Conservation (phyloP, 2,797 vertebrate genomes). For the Selene dorsalis region DNA sequence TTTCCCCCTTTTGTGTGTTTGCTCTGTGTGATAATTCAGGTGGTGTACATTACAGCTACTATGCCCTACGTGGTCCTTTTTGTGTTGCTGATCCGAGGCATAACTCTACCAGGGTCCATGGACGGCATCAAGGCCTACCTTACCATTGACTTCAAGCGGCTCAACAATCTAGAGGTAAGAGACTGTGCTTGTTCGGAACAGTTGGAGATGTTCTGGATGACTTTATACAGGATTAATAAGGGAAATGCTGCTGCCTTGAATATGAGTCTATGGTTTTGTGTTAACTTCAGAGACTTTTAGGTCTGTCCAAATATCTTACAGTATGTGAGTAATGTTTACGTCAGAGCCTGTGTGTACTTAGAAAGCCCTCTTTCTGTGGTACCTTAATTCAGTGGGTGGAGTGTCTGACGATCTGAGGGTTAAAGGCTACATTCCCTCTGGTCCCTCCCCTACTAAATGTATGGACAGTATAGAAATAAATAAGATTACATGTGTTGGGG, state of each 20-base stretch:
- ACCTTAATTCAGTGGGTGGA: constrained; percentile 27
- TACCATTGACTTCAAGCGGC: constrained; percentile 91
- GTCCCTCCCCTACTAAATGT: constrained; percentile 22
- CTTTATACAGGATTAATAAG: too few relatives aligned
- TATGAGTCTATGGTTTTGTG: neutral
- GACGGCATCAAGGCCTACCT: constrained; percentile 95
- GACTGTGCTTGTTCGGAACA: neutral
- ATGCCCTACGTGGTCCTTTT: constrained; percentile 96
- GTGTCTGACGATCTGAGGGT: neutral
- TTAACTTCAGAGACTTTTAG: neutral
- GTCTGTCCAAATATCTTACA: neutral
- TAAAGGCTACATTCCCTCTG: constrained; percentile 22
- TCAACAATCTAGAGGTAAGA: constrained; percentile 93
- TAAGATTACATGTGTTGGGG: constrained; percentile 9
- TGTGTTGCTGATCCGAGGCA: constrained; percentile 93
- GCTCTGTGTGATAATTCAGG: constrained; percentile 79
- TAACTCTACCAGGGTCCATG: constrained; percentile 94
- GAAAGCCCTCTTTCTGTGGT: constrained; percentile 17
- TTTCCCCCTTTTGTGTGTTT: neutral
- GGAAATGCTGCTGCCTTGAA: neutral
- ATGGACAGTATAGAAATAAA: constrained; percentile 21
- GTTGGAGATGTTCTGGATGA: neutral
- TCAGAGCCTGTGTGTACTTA: constrained; percentile 6
- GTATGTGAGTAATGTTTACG: neutral
- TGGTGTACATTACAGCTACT: constrained; percentile 99